Conservation (phyloP, 2,888 invertebrate genomes). For the Ormyrus thymus region DNA sequence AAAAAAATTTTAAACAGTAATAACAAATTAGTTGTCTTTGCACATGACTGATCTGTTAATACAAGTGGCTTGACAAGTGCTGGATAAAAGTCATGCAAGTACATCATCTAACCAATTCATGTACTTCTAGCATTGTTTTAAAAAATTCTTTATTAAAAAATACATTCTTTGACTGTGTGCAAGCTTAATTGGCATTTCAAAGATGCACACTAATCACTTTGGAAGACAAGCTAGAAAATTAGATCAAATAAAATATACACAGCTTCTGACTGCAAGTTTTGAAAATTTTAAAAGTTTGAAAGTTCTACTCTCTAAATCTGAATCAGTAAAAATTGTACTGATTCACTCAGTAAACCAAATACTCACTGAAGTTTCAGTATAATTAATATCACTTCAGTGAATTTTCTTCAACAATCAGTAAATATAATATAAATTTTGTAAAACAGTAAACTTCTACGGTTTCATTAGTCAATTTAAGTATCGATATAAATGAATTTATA, state of each 20-base stretch:
- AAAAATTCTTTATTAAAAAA: too few relatives aligned
- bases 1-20: slow-evolving; percentile 11
- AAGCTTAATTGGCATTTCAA: slow-evolving; percentile 46
- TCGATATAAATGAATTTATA: too few relatives aligned
- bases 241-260: slow-evolving; percentile 61
- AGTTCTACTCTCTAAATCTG: slow-evolving; percentile 45
- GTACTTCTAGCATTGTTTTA: too few relatives aligned
- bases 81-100: slow-evolving; percentile 28
- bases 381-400: too few relatives aligned
- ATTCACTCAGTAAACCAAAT: too few relatives aligned
- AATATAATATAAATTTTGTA: too few relatives aligned
- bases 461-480: too few relatives aligned
- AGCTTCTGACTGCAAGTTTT: slow-evolving; percentile 64
- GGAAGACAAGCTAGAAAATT: slow-evolving; percentile 58
- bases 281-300: slow-evolving; percentile 40
- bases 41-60: slow-evolving; percentile 33
- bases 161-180: not conserved
- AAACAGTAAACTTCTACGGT: too few relatives aligned
- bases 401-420: too few relatives aligned
- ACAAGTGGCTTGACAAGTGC: slow-evolving; percentile 45
- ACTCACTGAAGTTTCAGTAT: too few relatives aligned
- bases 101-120: not conserved
- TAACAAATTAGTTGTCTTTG: slow-evolving; percentile 25
- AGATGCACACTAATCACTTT: slow-evolving; percentile 53
- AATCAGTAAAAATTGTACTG: too few relatives aligned